These are phyloP conservation scores for Flabesymbios commensalis DNA, from an alignment of 2,888 invertebrate species.

Conservation along the genomic window DNA sequence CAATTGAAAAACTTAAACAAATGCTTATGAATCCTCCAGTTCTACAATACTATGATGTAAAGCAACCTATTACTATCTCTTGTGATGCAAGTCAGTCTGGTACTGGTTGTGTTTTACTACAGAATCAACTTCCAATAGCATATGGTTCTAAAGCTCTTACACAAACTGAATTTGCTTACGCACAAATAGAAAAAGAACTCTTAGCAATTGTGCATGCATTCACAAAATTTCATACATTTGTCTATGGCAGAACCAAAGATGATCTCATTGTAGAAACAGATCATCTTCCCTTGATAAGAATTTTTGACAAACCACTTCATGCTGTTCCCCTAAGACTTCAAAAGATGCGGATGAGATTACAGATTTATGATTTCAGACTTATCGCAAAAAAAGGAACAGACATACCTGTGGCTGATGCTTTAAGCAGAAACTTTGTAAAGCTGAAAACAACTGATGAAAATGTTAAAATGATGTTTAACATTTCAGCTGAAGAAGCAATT, in stretches of 20 bases:
- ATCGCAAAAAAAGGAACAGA: conserved; percentile 19
- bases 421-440: too few species aligned
- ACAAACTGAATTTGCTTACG: conserved; percentile 16
- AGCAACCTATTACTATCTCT: background rate
- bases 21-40: conserved; percentile 19
- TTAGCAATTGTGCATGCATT: conserved; percentile 18
- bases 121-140: conserved; percentile 4
- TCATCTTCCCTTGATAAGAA: conserved; percentile 22
- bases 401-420: conserved; percentile 26
- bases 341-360: conserved; percentile 19
- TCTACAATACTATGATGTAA: conserved; percentile 3
- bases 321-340: conserved; percentile 22
- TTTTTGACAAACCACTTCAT: conserved; percentile 20
- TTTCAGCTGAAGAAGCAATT: background rate
- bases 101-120: conserved; percentile 13
- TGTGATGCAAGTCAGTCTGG: conserved; percentile 17
- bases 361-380: conserved; percentile 23
- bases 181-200: conserved; percentile 24
- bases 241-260: conserved; percentile 18
- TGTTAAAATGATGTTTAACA: too few species aligned
- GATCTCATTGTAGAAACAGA: conserved; percentile 27
- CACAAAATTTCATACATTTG: too few species aligned
- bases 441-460: too few species aligned
- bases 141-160: conserved; percentile 21
- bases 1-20: conserved; percentile 16